Conservation (phyloP, 1,140 invertebrate species). For the Lepeophtheirus salmonis region DNA sequence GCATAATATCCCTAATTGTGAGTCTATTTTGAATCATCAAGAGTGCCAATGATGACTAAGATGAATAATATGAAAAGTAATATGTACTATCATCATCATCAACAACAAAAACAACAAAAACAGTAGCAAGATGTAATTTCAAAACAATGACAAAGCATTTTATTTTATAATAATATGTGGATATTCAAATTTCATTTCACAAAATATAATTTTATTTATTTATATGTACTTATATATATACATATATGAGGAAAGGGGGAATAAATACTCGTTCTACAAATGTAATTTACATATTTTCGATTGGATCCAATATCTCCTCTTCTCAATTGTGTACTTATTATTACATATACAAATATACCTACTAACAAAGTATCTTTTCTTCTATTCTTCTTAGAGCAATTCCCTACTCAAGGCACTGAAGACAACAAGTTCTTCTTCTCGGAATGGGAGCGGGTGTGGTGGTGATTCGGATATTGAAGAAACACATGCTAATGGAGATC, state of each 20-base stretch:
- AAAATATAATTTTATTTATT: conserved; percentile 1
- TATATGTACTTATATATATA: conserved; percentile 5
- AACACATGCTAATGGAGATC: neutral
- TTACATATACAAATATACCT: conserved; percentile 9
- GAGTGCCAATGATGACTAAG: too few species aligned
- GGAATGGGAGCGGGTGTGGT: neutral
- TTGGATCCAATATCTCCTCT: neutral
- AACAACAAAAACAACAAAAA: too few species aligned
- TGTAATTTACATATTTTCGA: too few species aligned
- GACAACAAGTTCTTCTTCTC: too few species aligned
- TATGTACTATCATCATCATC: too few species aligned
- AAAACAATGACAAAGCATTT: conserved; percentile 1
- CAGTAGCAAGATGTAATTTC: neutral
- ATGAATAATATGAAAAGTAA: too few species aligned
- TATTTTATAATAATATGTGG: neutral
- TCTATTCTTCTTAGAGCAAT: neutral
- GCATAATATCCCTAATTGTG: too few species aligned
- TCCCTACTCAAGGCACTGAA: neutral
- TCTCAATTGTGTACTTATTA: neutral
- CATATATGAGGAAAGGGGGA: neutral
- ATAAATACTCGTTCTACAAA: neutral
- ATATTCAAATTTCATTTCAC: neutral
- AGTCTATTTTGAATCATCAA: too few species aligned
- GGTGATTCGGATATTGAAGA: neutral
- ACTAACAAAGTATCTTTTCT: too few species aligned